Evolutionary conservation across 2,888 invertebrate genomes (phyloP), one percentile per base, ranked within the genome.

Genomic region (Petrolisthes cinctipes): DNA sequence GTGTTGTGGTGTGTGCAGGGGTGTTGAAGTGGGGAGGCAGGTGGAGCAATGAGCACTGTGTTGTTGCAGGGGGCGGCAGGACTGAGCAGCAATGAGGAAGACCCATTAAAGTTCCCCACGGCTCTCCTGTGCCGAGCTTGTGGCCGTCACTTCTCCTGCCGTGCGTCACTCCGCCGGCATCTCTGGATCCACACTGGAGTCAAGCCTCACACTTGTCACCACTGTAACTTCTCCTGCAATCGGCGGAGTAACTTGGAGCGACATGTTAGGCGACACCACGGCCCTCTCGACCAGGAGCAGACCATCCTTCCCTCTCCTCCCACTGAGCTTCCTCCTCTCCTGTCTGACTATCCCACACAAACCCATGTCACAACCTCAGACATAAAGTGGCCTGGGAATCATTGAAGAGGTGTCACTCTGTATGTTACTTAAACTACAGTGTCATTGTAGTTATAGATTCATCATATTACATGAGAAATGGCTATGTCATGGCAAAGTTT

Each of bases 101-200:
- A 56, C 86, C 81, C 53, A 23, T 56, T 66, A n/a, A 20, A 37
- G 66, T 14, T n/a, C 73, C 86, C 78, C 78, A 37, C 84, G 66
- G 86, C 81, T 75, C 81, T 56, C 73, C 75, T 82, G 56, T 86
- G 86, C 80, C 73, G 56, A 61, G 86, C 86, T 57, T 86, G 86
- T 23, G 86, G 86, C 75, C 81, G 86, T n/a, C 75, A 86, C 75
- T 86, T 86, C 86, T 81, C 86, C 82, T 82, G 86, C 82, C 81
- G 86, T 66, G 75, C 86, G 23, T 86, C 86, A 57, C 86, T 86
- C 86, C 81, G 86, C 57, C 86, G 86, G 51, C 86, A 86, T 75
- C 86, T 86, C 17, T 82, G 82, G 86, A 86, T 86, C 73, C 86
- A 86, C 82, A 86, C 89, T 37, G 89, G 89, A 20, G 89, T 82